Evolutionary conservation across 2,797 vertebrate species (phyloP), one percentile per base, ranked within the genome.

Genomic region (Ptychadena robeensis): DNA sequence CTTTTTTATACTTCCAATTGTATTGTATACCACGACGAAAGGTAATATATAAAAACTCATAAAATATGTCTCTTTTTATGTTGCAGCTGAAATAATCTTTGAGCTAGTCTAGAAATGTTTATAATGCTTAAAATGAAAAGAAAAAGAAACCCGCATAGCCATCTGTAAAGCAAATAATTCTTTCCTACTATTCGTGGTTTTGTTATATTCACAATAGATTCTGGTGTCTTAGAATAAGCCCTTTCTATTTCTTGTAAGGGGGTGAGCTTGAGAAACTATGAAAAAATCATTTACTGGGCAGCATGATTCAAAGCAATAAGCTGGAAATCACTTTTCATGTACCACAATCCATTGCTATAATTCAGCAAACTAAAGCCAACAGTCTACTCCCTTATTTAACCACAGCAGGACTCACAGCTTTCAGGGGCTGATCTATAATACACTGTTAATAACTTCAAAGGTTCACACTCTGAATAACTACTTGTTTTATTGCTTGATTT

Each of bases 391-490:
- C 72, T 85, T 80, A 80, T 75, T 80, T 76, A 85, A 65, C 83
- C 83, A 61, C 83, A 85, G 83, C 83, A 85, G 83, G 83, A 64
- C 72, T 70, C 57, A 12, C 25, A 22, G 37, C 57, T 74, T 85
- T 80, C 71, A 61, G 53, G 59, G 32, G 38, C 78, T 37, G 76
- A 85, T 85, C 83, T 80, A 76, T 80, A 76, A 81, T 80, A 84
- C 77, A 70, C 32, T 73, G 77, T 80, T 84, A 84, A 84, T 81
- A 85, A 85, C 78, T 76, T 85, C 83, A 85, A 85, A 85, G 78
- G 65, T 35, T 76, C 65, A 59, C 72, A 76, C 57, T 53, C 32
- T 80, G 66, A 85, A 85, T 80, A 85, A 85, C 82, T 71, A 70
- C 35, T 80, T 57, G 59, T 75, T 80, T 67, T 76, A 80, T 81